phyloP scores from a whole-genome alignment of 2,113 vertebrate genomes.

The Salminus brasiliensis region DNA sequence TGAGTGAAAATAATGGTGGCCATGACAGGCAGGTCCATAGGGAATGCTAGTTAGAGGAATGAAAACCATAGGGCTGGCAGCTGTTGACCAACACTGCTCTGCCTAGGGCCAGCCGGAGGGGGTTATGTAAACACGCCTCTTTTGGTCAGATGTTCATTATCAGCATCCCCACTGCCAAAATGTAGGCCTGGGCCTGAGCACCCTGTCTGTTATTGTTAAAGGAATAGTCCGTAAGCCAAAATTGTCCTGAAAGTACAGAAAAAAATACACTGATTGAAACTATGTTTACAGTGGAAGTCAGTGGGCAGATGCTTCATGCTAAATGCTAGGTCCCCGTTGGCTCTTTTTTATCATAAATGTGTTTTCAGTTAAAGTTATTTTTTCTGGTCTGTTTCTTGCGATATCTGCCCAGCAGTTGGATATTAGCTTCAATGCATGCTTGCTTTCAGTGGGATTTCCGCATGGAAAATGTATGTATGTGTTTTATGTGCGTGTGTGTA shows the following conservation, averaged over 20 bases:
- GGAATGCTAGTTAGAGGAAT: constrained; percentile 49
- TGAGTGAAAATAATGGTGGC: constrained; percentile 31
- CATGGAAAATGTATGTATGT: constrained; percentile 66
- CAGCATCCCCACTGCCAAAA: constrained; percentile 63
- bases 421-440: constrained; percentile 26
- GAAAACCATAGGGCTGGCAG: constrained; percentile 65
- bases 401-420: constrained; percentile 26
- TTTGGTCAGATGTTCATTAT: constrained; percentile 69
- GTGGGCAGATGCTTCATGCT: no score
- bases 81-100: constrained; percentile 65
- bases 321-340: no score
- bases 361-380: no score
- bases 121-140: constrained; percentile 74
- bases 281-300: no score
- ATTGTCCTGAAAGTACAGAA: background rate
- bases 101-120: constrained; percentile 62
- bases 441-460: constrained; percentile 60
- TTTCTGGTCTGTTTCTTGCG: background rate
- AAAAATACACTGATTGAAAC: no score
- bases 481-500: no score
- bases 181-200: constrained; percentile 66
- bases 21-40: constrained; percentile 1
- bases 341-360: no score
- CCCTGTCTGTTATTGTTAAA: constrained; percentile 44
- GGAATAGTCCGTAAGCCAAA: background rate